Base-by-base conservation (phyloP, 2,113 vertebrate genomes). In the Bos indicus region DNA sequence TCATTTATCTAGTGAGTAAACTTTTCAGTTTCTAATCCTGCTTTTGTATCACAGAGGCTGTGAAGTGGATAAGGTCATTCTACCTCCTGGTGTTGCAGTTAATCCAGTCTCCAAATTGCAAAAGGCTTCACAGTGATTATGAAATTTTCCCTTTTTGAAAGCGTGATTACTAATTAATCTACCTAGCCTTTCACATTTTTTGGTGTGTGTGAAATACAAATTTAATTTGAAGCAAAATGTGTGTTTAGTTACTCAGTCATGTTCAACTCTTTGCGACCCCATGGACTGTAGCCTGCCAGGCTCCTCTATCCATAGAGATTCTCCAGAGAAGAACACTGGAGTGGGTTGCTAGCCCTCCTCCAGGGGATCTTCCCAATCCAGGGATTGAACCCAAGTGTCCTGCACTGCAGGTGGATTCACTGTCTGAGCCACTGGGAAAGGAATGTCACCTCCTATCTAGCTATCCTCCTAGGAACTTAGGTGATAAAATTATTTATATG, bases 1-100 rank as follows among this genome's bases (percentile, higher is more conserved):
- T 98, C 94, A 98, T 98, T 99, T 98, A 98, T 98, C 80, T 98
- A 97, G 96, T 98, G 98, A 98, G 97, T 97, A 98, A 98, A 99
- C 97, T 97, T 99, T 89, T 98, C 98, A 98, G 96, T 98, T 98
- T 98, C 96, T 98, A 97, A 97, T 97, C 86, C 59, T 93, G 94
- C 92, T 91, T 98, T 98, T 97, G 98, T 98, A 98, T 88, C 97
- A 97, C 97, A 98, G 93, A 97, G 91, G 95, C 82, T 97, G 83
- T 98, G 98, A 98, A 98, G 43, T 98, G 98, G 97, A 97, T 97
- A 98, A 99, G 97, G 97, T 98, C 98, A 98, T 23, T 97, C 64
- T 80, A 77, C 85, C 84, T 95, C 51, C 59, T 97, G 36, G 48
- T 80, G 23, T 48, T 96, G 52, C 52, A 85, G 83, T 90, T 95